Conservation (phyloP, 2,113 vertebrate genomes). For the Calonectris borealis region DNA sequence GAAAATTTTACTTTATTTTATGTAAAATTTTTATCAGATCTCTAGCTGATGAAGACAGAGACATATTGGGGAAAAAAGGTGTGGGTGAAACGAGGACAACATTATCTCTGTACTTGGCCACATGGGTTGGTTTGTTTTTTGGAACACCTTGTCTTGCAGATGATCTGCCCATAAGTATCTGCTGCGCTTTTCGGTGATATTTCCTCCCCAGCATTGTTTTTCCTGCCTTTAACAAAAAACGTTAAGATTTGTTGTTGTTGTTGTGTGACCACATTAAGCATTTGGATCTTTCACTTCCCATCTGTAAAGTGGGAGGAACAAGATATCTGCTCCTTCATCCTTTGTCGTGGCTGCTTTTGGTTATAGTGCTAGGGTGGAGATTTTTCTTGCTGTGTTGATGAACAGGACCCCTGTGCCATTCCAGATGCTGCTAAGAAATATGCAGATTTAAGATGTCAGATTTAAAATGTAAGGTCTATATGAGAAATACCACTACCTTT, state of each 20-base stretch:
- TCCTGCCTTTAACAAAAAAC: not conserved
- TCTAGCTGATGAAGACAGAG: constrained; percentile 1
- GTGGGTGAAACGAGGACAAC: constrained; percentile 42
- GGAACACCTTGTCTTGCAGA: constrained; percentile 10
- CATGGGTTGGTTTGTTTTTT: constrained; percentile 36
- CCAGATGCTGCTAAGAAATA: not conserved
- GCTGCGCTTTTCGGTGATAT: constrained; percentile 29
- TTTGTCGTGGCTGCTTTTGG: not conserved
- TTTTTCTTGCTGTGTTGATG: not conserved
- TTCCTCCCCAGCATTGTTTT: constrained; percentile 19
- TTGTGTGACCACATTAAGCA: not conserved
- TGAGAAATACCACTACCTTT: not conserved
- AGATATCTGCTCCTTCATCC: not conserved
- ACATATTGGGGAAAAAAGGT: constrained; percentile 45
- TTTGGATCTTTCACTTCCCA: not conserved
- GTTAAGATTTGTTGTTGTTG: not conserved
- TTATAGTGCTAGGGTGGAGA: not conserved
- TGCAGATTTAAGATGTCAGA: not conserved
- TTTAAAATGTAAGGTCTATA: not conserved
- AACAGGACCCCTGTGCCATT: not conserved
- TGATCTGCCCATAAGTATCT: constrained; percentile 36
- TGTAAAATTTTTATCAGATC: not conserved
- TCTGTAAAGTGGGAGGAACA: not conserved
- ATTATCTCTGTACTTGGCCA: constrained; percentile 27
- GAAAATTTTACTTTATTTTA: not conserved